Evolutionary conservation across 2,888 invertebrate genomes (phyloP).

Genomic region (Drosophila putrida): DNA sequence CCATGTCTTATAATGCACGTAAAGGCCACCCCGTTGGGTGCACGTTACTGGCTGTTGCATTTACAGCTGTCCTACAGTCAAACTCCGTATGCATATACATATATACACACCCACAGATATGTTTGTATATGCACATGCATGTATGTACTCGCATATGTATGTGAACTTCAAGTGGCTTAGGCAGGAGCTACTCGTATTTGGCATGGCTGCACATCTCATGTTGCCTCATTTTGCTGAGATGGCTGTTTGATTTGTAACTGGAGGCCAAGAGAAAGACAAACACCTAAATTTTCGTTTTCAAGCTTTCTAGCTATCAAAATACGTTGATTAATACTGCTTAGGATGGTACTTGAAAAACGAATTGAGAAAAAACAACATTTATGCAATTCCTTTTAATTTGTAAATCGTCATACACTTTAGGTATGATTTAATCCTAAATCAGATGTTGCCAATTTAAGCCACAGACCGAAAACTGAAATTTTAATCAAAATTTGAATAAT

Average conservation of each 20-base stretch:
- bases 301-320: background rate
- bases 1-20: conserved; percentile 59
- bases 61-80: conserved; percentile 29
- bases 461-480: no score
- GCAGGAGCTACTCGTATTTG: conserved; percentile 63
- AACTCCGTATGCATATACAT: conserved; percentile 10
- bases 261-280: conserved; percentile 21
- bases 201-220: conserved; percentile 42
- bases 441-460: no score
- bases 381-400: no score
- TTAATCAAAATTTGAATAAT: no score
- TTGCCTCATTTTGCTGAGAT: conserved; percentile 67
- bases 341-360: background rate
- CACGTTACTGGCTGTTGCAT: conserved; percentile 16
- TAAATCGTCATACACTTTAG: no score
- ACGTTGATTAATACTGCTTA: background rate
- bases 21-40: conserved; percentile 23
- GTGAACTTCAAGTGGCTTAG: conserved; percentile 58
- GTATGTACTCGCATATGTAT: conserved; percentile 5
- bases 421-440: no score
- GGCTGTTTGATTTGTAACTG: conserved; percentile 42
- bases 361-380: background rate
- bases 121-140: background rate
- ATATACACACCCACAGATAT: background rate
- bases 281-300: conserved; percentile 32